Evolutionary conservation across 2,113 vertebrate species (phyloP), one percentile per base, ranked within the genome.

Genomic region (Perca schrenkii): DNA sequence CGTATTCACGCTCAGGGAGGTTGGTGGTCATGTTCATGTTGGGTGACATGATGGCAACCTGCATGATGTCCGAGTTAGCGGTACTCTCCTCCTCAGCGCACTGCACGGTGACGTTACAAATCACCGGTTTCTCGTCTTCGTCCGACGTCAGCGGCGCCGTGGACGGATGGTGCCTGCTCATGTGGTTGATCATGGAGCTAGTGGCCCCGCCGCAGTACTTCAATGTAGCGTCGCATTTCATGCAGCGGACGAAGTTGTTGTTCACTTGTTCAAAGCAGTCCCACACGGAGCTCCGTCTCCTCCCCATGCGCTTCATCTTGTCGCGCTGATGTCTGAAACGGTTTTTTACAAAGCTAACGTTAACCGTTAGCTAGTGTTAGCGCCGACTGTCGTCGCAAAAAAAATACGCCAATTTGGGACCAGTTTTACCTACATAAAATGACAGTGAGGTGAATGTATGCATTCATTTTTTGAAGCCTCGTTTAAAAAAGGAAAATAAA

Each of bases 121-220:
- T 84, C 16, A 85, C 66, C 15, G 88, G 86, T 12, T 89, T 91
- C 71, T 83, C 86, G 25, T 90, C 85, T 0, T 89, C 83, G n/a
- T 87, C 86, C 2, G n/a, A 25, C 14, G 40, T 43, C 3, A 53
- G 71, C 11, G 79, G 61, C 0, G 85, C 19, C 0, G 66, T 16
- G 60, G 67, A 72, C 25, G 64, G 56, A 17, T 87, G 84, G 49
- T 87, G 60, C 34, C 76, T 76, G 53, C 80, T 83, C 77, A 91
- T 78, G 85, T 93, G 91, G 61, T 81, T 75, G 12, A 93, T 93
- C 90, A 91, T 93, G 72, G 89, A 58, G 86, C 79, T 93, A 25
- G 91, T 93, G 50, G 87, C 88, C 46, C 90, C 90, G 34, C 86
- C 88, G 87, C 87, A 90, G 70, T 93, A 91, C 54, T 91, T 93